Percentiles rank a stretch among this genome's conserved stretches.
Evolutionary conservation across 2,113 vertebrate species (phyloP).

Genomic region (Oryzias celebensis): DNA sequence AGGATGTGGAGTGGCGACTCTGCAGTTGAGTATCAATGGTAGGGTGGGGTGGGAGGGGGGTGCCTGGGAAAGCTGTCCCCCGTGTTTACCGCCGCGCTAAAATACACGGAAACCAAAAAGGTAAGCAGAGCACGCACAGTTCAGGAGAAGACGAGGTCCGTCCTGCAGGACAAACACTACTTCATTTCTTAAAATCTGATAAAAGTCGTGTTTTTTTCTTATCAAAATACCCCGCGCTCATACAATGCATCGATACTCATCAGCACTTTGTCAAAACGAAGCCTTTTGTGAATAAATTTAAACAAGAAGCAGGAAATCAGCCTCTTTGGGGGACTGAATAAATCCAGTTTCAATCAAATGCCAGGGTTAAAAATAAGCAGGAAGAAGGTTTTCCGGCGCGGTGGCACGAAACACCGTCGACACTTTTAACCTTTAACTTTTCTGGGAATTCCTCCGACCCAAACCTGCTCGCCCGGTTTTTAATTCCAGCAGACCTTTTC

Average conservation of each 20-base stretch:
- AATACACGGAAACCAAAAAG: conserved; percentile 52
- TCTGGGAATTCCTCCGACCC: conserved; percentile 47
- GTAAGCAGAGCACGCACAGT: conserved; percentile 43
- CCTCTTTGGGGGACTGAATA: conserved; percentile 35
- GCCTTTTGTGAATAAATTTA: conserved; percentile 57
- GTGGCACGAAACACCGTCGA: conserved; percentile 37
- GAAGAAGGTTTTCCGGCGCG: conserved; percentile 28
- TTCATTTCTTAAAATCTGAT: conserved; percentile 27
- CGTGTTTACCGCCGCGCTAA: conserved; percentile 57
- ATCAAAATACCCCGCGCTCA: conserved; percentile 29
- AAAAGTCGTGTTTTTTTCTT: conserved; percentile 21
- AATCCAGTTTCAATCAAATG: conserved; percentile 46
- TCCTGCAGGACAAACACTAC: conserved; percentile 13
- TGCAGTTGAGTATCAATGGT: conserved; percentile 36
- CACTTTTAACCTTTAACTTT: conserved; percentile 36
- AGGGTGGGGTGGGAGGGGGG: background rate
- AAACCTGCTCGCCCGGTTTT: conserved; percentile 57
- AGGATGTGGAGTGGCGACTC: conserved; percentile 44
- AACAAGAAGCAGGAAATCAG: conserved; percentile 54
- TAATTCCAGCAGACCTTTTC: conserved; percentile 60
- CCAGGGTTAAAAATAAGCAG: conserved; percentile 13
- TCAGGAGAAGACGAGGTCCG: conserved; percentile 23
- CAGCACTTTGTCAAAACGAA: conserved; percentile 43
- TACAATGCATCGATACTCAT: conserved; percentile 62
- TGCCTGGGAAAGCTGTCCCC: conserved; percentile 53